These are phyloP conservation scores for Distichodus sexfasciatus DNA, from an alignment of 2,797 vertebrate species.

Conservation along the genomic window DNA sequence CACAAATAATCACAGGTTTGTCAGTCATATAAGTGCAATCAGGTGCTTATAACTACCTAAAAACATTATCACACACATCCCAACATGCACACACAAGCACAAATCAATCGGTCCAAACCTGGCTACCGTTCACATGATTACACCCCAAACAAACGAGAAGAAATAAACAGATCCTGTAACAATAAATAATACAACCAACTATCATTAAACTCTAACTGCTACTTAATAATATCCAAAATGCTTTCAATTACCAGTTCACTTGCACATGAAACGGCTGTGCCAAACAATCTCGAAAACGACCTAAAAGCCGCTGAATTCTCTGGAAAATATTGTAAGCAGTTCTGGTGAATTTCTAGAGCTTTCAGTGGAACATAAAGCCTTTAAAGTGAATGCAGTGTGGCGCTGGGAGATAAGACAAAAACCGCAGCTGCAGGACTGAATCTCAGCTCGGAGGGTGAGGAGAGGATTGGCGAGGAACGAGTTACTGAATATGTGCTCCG, in stretches of 20 bases:
- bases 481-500: slow-evolving; percentile 42
- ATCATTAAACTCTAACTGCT: too few species aligned
- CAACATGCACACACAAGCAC: not conserved
- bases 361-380: not conserved
- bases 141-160: slow-evolving; percentile 15
- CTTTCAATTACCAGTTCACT: not conserved
- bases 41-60: too few species aligned
- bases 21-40: too few species aligned
- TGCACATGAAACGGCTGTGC: not conserved
- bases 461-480: slow-evolving; percentile 34
- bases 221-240: too few species aligned
- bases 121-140: slow-evolving; percentile 25
- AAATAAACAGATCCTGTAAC: too few species aligned
- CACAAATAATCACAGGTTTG: too few species aligned
- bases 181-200: too few species aligned
- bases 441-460: slow-evolving; percentile 10
- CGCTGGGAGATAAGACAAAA: slow-evolving; percentile 18
- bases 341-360: not conserved
- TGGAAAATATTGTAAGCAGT: not conserved
- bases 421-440: slow-evolving; percentile 21
- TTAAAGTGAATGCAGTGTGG: not conserved
- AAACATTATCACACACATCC: not conserved
- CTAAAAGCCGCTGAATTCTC: not conserved
- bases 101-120: slow-evolving; percentile 5
- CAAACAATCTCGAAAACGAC: slow-evolving; percentile 1